phyloP scores from a whole-genome alignment of 1,140 invertebrate species.

The Lepidostoma basale region DNA sequence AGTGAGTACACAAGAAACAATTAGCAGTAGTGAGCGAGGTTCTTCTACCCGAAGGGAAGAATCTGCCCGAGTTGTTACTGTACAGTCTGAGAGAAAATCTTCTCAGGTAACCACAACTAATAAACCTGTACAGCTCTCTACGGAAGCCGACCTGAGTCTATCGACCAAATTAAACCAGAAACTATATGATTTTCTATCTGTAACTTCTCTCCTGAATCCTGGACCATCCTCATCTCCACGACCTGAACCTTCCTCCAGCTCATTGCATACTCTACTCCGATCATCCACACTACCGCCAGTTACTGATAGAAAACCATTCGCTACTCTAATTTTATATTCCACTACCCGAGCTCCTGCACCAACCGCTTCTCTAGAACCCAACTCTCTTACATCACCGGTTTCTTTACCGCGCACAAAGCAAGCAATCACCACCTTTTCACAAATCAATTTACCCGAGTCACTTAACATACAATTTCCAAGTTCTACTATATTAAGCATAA shows the following conservation, averaged over 20 bases:
- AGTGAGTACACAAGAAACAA: constrained; percentile 45
- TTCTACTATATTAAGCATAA: no score
- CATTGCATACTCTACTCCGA: constrained; percentile 7
- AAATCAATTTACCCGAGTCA: not conserved
- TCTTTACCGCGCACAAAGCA: constrained; percentile 20
- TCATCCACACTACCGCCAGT: constrained; percentile 26
- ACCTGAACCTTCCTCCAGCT: constrained; percentile 52
- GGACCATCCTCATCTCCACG: constrained; percentile 43
- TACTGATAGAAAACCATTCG: constrained; percentile 55
- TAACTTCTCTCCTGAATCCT: constrained; percentile 30
- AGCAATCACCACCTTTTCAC: constrained; percentile 9
- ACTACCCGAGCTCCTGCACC: constrained; percentile 50
- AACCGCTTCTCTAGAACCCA: constrained; percentile 51
- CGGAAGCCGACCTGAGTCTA: constrained; percentile 26
- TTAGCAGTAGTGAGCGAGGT: constrained; percentile 39
- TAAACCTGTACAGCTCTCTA: constrained; percentile 60
- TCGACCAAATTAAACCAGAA: constrained; percentile 26
- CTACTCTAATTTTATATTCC: constrained; percentile 58
- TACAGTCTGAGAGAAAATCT: constrained; percentile 42
- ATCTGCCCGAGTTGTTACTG: constrained; percentile 37
- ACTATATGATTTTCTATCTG: constrained; percentile 37
- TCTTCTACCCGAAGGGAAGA: constrained; percentile 17
- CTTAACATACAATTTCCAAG: no score
- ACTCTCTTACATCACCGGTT: constrained; percentile 35
- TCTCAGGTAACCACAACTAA: constrained; percentile 56